A percentile compares a stretch with the other conserved stretches of the same genome.
These are phyloP conservation scores for Vanessa tameamea DNA, from an alignment of 1,140 invertebrate genomes.

Conservation along the genomic window DNA sequence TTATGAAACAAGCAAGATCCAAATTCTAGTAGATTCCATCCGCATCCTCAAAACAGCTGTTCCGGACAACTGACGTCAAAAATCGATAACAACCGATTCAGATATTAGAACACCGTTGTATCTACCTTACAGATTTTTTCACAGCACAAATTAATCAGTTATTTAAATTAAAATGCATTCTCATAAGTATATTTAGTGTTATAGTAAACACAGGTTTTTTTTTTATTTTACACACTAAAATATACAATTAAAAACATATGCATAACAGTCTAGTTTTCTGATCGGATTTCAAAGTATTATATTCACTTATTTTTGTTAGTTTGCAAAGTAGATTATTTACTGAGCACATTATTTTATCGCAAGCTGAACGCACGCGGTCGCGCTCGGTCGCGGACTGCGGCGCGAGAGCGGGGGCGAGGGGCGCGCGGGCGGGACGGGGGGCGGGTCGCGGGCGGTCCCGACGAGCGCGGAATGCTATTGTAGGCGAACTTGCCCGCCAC, in stretches of 20 bases:
- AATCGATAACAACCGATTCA: slow-evolving; percentile 68
- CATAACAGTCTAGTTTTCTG: not conserved
- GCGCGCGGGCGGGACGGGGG: slow-evolving; percentile 60
- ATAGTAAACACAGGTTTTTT: not conserved
- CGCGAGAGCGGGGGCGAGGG: slow-evolving; percentile 45
- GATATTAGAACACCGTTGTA: slow-evolving; percentile 54
- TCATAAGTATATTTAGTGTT: not conserved
- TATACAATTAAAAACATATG: not conserved
- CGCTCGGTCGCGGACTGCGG: slow-evolving; percentile 62
- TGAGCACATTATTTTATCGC: slow-evolving; percentile 45
- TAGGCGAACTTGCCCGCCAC: slow-evolving; percentile 77
- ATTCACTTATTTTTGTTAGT: slow-evolving; percentile 34
- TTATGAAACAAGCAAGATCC: not conserved
- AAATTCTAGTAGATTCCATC: slow-evolving; percentile 37
- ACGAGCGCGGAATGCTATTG: slow-evolving; percentile 73
- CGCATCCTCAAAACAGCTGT: slow-evolving; percentile 74
- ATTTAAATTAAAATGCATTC: slow-evolving; percentile 13
- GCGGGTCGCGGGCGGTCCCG: slow-evolving; percentile 62
- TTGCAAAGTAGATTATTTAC: slow-evolving; percentile 36
- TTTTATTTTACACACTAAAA: not conserved
- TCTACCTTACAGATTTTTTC: slow-evolving; percentile 46
- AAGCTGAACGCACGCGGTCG: slow-evolving; percentile 56
- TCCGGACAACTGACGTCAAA: slow-evolving; percentile 55
- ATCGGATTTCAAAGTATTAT: not conserved
- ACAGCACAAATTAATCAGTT: slow-evolving; percentile 8